Percentiles rank a stretch among this genome's conserved stretches.
Conservation (phyloP, 1,140 invertebrate genomes). For the Ganaspis sp. region DNA sequence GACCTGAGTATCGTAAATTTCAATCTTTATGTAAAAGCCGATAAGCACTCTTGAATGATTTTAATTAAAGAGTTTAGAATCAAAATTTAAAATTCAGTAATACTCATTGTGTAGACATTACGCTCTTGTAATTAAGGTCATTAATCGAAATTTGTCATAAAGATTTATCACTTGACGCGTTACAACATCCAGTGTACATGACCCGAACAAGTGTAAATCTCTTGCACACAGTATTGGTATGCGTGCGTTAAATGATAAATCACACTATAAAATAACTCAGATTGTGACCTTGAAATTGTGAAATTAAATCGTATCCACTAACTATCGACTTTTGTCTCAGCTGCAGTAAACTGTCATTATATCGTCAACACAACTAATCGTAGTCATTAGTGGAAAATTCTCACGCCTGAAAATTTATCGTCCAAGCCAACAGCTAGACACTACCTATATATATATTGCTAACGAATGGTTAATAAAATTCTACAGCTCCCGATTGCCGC, state of each 20-base stretch:
- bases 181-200: conserved; percentile 12
- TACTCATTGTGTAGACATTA: background rate
- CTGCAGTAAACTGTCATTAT: conserved; percentile 17
- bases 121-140: conserved; percentile 4
- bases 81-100: conserved; percentile 20
- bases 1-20: conserved; percentile 12
- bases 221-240: background rate
- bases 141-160: conserved; percentile 26
- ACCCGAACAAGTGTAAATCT: conserved; percentile 6
- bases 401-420: conserved; percentile 4
- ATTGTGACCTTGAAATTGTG: conserved; percentile 9
- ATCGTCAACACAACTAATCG: conserved; percentile 23
- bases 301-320: conserved; percentile 17
- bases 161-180: conserved; percentile 11
- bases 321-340: conserved; percentile 3
- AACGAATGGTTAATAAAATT: conserved; percentile 45
- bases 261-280: conserved; percentile 25
- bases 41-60: background rate
- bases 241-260: conserved; percentile 15
- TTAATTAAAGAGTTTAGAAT: conserved; percentile 14
- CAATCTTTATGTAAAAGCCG: background rate
- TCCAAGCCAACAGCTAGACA: conserved; percentile 43
- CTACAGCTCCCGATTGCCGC: conserved; percentile 36
- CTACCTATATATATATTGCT: conserved; percentile 63
- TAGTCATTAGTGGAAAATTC: conserved; percentile 23